Conservation (phyloP, 2,888 invertebrate species). For the Amiota mariae region DNA sequence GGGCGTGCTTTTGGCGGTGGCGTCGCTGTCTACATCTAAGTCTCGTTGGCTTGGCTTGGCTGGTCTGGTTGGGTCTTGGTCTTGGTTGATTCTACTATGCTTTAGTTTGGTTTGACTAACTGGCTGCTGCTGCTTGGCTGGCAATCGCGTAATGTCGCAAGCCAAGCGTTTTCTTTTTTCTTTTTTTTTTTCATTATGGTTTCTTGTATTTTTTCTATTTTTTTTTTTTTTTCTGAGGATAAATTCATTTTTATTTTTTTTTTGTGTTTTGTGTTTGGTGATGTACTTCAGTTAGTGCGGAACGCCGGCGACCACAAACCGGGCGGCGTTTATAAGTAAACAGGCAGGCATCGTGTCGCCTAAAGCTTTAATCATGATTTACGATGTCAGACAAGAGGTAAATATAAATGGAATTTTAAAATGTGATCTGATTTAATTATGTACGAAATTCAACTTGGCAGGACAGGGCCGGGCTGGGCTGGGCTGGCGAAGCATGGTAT, state of each 20-base stretch:
- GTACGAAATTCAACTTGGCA: constrained; percentile 48
- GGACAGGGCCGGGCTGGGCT: not conserved
- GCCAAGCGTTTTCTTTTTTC: constrained; percentile 7
- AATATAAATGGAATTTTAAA: constrained; percentile 70
- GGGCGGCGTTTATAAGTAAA: constrained; percentile 9
- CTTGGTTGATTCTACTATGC: no score
- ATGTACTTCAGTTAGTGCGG: constrained; percentile 33
- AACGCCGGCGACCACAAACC: constrained; percentile 9
- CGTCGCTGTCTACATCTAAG: constrained; percentile 10
- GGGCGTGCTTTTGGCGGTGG: constrained; percentile 4
- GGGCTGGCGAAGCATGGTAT: not conserved
- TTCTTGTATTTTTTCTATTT: not conserved
- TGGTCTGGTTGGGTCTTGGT: constrained; percentile 29
- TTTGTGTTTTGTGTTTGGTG: not conserved
- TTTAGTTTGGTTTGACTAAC: no score
- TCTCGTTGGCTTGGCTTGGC: constrained; percentile 2
- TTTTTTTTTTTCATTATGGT: not conserved
- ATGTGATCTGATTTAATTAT: constrained; percentile 70
- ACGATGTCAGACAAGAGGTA: constrained; percentile 63
- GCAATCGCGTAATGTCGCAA: constrained; percentile 6
- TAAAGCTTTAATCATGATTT: constrained; percentile 70
- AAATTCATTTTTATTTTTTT: constrained; percentile 40
- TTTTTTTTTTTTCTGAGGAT: constrained; percentile 35
- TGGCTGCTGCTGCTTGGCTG: no score
- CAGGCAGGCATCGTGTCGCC: constrained; percentile 57